These are phyloP conservation scores for Tenthredo mesomela DNA, from an alignment of 2,888 invertebrate genomes.

Conservation along the genomic window DNA sequence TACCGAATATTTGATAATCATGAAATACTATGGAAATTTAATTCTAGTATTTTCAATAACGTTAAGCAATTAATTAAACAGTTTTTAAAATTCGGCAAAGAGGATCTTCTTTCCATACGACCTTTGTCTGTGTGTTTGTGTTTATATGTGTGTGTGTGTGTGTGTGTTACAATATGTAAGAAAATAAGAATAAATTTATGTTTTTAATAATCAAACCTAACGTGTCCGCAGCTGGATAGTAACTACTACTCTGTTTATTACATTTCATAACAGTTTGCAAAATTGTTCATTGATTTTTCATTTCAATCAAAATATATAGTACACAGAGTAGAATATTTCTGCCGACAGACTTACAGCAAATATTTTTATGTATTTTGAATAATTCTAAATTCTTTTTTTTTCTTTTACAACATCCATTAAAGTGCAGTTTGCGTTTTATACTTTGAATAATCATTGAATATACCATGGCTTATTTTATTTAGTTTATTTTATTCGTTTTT, in stretches of 20 bases:
- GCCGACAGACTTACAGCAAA: conserved; percentile 68
- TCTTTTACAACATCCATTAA: conserved; percentile 70
- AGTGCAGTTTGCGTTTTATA: conserved; percentile 71
- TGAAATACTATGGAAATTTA: conserved; percentile 56
- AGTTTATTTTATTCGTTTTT: too few species aligned
- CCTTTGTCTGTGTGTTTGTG: conserved; percentile 59
- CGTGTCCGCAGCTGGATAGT: conserved; percentile 34
- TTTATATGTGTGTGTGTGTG: conserved; percentile 60
- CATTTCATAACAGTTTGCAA: background rate
- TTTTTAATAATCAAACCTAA: conserved; percentile 21
- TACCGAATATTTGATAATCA: conserved; percentile 61
- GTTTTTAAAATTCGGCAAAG: conserved; percentile 60
- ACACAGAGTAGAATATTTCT: conserved; percentile 60
- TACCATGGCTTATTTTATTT: conserved; percentile 64
- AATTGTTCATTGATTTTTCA: conserved; percentile 15
- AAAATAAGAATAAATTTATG: conserved; percentile 64
- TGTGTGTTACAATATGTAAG: conserved; percentile 67
- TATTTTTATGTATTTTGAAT: conserved; percentile 69
- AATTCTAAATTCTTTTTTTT: conserved; percentile 61
- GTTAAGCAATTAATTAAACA: conserved; percentile 54
- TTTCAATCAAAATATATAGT: conserved; percentile 52
- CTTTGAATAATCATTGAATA: conserved; percentile 73
- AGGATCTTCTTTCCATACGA: conserved; percentile 64
- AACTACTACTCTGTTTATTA: conserved; percentile 62
- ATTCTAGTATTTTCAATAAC: conserved; percentile 29